phyloP scores from a whole-genome alignment of 2,113 vertebrate species.

The Collichthys lucidus region DNA sequence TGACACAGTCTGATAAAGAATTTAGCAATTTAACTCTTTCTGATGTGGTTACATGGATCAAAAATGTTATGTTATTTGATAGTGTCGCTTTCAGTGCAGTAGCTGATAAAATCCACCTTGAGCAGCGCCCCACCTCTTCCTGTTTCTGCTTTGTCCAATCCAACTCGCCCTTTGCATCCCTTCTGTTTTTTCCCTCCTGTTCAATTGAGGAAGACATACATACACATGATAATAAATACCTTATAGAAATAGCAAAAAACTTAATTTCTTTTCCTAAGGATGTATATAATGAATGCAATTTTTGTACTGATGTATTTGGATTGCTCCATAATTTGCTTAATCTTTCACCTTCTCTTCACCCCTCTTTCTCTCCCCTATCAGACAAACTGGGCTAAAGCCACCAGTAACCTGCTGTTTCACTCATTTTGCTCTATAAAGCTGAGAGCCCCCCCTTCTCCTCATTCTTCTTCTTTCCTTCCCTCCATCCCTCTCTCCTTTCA shows the following conservation, averaged over 20 bases:
- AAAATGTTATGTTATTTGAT: not conserved
- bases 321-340: conserved; percentile 1
- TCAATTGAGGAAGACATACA: not conserved
- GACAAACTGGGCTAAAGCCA: conserved; percentile 60
- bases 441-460: conserved; percentile 22
- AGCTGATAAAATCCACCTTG: not conserved
- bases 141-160: not conserved
- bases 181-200: not conserved
- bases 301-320: not conserved
- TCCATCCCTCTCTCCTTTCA: conserved; percentile 61
- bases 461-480: conserved; percentile 49
- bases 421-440: conserved; percentile 42
- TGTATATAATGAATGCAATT: not conserved
- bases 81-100: not conserved
- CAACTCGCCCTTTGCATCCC: not conserved
- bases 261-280: too few relatives aligned
- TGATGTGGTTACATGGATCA: not conserved
- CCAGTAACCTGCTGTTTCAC: conserved; percentile 60
- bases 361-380: not conserved
- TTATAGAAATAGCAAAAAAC: too few relatives aligned
- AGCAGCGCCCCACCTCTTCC: not conserved
- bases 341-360: not conserved
- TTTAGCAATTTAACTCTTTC: conserved; percentile 6
- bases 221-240: too few relatives aligned
- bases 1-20: not conserved